These are phyloP conservation scores for Polydrusus pterygomalis DNA, from an alignment of 2,888 invertebrate species.

Conservation along the genomic window DNA sequence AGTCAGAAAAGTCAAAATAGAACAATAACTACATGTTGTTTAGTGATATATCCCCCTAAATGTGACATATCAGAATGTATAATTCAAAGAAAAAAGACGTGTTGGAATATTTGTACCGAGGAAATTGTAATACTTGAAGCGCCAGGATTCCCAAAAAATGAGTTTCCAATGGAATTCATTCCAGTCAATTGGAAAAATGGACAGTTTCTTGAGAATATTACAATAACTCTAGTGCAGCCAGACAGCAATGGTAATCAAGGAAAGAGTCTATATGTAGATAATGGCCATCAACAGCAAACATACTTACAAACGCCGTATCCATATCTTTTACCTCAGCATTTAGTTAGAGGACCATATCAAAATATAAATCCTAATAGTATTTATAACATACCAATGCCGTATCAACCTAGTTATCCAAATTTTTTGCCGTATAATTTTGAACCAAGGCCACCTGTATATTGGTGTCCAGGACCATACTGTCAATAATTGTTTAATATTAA, in stretches of 20 bases:
- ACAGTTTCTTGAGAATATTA: constrained; percentile 26
- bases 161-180: constrained; percentile 20
- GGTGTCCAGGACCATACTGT: constrained; percentile 31
- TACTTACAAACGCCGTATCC: constrained; percentile 15
- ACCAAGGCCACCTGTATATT: constrained; percentile 6
- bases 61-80: constrained; percentile 19
- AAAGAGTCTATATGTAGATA: background rate
- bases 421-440: background rate
- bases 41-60: constrained; percentile 35
- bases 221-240: constrained; percentile 7
- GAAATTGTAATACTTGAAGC: constrained; percentile 33
- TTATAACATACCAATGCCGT: background rate
- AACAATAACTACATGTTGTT: constrained; percentile 19
- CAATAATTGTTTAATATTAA: background rate
- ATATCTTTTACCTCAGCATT: background rate
- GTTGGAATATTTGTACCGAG: constrained; percentile 34
- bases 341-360: constrained; percentile 8
- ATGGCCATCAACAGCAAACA: background rate
- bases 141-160: constrained; percentile 29
- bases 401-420: constrained; percentile 2
- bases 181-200: constrained; percentile 20
- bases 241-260: background rate
- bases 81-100: constrained; percentile 31
- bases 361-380: constrained; percentile 14
- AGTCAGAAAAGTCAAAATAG: background rate